phyloP scores from a whole-genome alignment of 1,140 invertebrate genomes.

The Paracyclopina nana region DNA sequence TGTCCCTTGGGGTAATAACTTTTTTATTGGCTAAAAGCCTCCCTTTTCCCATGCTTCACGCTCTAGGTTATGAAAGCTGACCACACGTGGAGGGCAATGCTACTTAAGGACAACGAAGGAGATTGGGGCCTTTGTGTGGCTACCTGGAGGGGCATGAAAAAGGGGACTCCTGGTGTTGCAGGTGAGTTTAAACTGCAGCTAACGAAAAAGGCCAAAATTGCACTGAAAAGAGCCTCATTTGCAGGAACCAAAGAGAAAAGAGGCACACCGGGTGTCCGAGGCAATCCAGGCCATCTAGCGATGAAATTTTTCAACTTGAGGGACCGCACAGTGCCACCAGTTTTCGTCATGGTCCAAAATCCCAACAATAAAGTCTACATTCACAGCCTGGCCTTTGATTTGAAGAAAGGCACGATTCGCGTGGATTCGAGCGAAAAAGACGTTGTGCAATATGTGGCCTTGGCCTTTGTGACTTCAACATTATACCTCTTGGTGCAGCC shows the following conservation, averaged over 20 bases:
- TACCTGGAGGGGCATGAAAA: slow-evolving; percentile 12
- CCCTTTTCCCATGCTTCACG: too few relatives aligned
- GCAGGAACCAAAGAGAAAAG: not conserved
- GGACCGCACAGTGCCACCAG: too few relatives aligned
- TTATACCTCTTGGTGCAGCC: slow-evolving; percentile 6
- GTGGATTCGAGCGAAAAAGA: too few relatives aligned
- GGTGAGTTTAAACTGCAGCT: too few relatives aligned
- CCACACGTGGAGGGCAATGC: slow-evolving; percentile 11
- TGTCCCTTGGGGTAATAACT: too few relatives aligned
- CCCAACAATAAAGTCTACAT: too few relatives aligned
- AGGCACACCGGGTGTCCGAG: slow-evolving; percentile 7
- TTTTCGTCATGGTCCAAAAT: too few relatives aligned
- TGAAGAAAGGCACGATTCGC: not conserved
- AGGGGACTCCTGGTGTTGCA: slow-evolving; percentile 8
- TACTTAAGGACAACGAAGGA: slow-evolving; percentile 14
- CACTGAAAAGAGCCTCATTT: too few relatives aligned
- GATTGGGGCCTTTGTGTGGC: slow-evolving; percentile 12
- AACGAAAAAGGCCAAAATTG: too few relatives aligned
- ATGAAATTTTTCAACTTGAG: slow-evolving; percentile 10
- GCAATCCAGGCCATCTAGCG: slow-evolving; percentile 9
- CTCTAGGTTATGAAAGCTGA: too few relatives aligned
- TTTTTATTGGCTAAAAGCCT: too few relatives aligned
- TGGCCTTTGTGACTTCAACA: not conserved
- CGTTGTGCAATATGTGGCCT: not conserved
- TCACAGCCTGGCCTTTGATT: not conserved